Conservation (phyloP, 2,888 invertebrate species). For the Eretmocerus hayati region DNA sequence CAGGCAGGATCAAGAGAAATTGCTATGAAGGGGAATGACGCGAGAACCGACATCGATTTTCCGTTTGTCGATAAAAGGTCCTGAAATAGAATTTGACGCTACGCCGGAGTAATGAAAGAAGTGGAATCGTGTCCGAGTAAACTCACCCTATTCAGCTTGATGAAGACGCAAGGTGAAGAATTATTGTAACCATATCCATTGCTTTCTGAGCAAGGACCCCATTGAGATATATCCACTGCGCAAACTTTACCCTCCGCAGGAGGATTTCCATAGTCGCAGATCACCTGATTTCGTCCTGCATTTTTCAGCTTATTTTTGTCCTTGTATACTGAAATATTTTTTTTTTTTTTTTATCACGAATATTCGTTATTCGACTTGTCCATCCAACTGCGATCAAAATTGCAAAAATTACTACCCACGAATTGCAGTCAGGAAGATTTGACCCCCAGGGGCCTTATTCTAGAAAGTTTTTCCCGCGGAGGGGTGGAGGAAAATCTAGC, state of each 20-base stretch:
- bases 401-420: too few relatives aligned
- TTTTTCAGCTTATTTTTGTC: constrained; percentile 40
- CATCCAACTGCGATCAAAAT: too few relatives aligned
- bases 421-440: too few relatives aligned
- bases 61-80: neutral
- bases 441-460: too few relatives aligned
- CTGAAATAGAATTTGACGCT: constrained; percentile 8
- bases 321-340: constrained; percentile 44
- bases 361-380: too few relatives aligned
- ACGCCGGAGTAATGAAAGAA: neutral
- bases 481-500: too few relatives aligned
- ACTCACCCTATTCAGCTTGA: constrained; percentile 75
- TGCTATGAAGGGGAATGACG: too few relatives aligned
- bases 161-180: constrained; percentile 74
- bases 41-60: constrained; percentile 9
- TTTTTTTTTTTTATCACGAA: too few relatives aligned
- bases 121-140: neutral
- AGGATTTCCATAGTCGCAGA: constrained; percentile 52
- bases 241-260: constrained; percentile 51
- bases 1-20: too few relatives aligned
- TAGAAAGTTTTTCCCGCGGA: too few relatives aligned
- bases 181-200: constrained; percentile 62
- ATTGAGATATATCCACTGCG: constrained; percentile 46
- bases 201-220: constrained; percentile 50
- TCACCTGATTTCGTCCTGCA: constrained; percentile 50